phyloP scores from a whole-genome alignment of 2,113 vertebrate genomes.

The Illadopsis cleaveri region DNA sequence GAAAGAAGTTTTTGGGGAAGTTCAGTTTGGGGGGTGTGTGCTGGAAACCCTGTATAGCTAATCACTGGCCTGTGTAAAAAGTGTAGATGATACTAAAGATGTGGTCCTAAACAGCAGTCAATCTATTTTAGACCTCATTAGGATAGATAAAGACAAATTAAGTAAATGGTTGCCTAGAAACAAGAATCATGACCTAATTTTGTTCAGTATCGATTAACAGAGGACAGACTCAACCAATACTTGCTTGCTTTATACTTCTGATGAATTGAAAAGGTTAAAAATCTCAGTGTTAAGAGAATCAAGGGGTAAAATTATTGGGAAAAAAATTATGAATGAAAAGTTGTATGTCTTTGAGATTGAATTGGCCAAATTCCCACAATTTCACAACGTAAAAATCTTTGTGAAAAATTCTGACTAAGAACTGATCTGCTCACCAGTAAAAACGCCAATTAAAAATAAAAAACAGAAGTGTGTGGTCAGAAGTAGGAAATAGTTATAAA shows the following conservation, averaged over 20 bases:
- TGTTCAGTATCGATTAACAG: slow-evolving; percentile 1
- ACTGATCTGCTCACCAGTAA: neutral
- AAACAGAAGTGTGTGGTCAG: neutral
- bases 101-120: neutral
- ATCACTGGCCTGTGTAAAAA: neutral
- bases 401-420: neutral
- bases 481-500: neutral
- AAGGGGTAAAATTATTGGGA: neutral
- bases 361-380: neutral
- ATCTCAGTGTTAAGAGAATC: neutral
- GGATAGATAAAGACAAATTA: neutral
- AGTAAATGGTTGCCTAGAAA: slow-evolving; percentile 28
- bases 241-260: neutral
- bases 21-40: neutral
- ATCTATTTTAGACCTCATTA: neutral
- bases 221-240: neutral
- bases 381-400: neutral
- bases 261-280: neutral
- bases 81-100: neutral
- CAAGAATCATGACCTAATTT: slow-evolving; percentile 5
- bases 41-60: neutral
- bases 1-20: neutral
- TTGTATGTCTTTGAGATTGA: neutral
- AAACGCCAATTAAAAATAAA: neutral
- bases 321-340: neutral